Evolutionary conservation across 1,140 invertebrate species (phyloP), one percentile per base, ranked within the genome.

Genomic region (Calephelis virginiensis): DNA sequence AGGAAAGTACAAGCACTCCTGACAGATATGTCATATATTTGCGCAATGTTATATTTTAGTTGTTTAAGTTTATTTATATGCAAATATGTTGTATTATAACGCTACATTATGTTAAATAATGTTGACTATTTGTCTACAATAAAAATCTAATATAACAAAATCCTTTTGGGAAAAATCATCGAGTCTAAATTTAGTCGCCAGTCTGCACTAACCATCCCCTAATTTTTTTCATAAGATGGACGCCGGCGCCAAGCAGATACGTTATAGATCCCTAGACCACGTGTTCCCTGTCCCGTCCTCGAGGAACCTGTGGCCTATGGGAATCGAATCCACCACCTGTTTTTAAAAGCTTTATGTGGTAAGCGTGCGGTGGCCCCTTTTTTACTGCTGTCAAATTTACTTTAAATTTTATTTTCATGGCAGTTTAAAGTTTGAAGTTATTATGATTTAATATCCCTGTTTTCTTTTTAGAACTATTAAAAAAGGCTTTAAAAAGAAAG

Each of bases 191-290:
- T 38, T 43, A 63, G 61, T 48, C 74, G 80, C 74, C 38, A 17
- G 74, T 78, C 66, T 77, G 46, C 62, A 1, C 12, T 6, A 4
- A 6, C 46, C 80, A 80, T 74, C 82, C 78, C 78, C 69, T 60
- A 67, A 67, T 59, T 37, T 59, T 59, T 59, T 59, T 72, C 68
- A 71, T 66, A 69, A 28, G 66, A 66, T 74, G 76, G 80, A 78
- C 86, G 84, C 86, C 81, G 86, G 84, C 86, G 84, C 86, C 83
- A 77, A 59, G 28, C 38, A 71, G 78, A 85, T 82, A 80, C 80
- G 78, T 59, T 78, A 83, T 77, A 74, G 80, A 78, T 78, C 78
- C 76, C 70, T 48, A 48, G 66, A 81, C 83, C 82, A 85, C 82
- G 82, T 85, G 82, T 85, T 67, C 64, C 45, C 66, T 59, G 53